Percentiles rank a stretch among this genome's conserved stretches.
phyloP scores from a whole-genome alignment of 2,113 vertebrate species.

The Dunckerocampus dactyliophorus region DNA sequence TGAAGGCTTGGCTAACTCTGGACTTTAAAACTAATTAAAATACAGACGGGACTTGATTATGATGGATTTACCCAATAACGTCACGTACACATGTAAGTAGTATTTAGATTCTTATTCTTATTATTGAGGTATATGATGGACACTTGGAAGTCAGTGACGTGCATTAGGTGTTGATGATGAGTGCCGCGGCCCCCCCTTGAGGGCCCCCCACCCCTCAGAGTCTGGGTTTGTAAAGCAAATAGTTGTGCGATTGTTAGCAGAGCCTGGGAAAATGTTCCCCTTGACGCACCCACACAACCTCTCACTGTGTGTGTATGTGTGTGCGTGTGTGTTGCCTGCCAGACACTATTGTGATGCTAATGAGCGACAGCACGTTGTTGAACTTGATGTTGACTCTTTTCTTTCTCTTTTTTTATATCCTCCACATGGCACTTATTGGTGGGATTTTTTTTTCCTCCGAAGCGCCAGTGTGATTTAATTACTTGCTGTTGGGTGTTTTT shows the following conservation, averaged over 20 bases:
- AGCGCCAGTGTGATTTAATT: slow-evolving; percentile 75
- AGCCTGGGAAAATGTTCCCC: slow-evolving; percentile 84
- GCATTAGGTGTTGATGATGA: slow-evolving; percentile 38
- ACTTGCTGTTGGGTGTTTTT: too few relatives aligned
- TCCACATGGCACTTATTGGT: slow-evolving; percentile 64
- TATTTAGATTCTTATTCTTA: neutral
- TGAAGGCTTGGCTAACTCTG: slow-evolving; percentile 15
- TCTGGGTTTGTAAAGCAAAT: slow-evolving; percentile 77
- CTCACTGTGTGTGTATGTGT: slow-evolving; percentile 56
- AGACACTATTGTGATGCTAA: slow-evolving; percentile 88
- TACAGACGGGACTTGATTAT: neutral
- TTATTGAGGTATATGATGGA: neutral
- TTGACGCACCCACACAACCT: slow-evolving; percentile 73
- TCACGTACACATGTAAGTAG: neutral
- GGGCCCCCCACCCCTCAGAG: slow-evolving; percentile 58
- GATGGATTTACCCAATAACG: slow-evolving; percentile 2
- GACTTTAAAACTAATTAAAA: slow-evolving; percentile 29
- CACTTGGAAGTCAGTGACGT: neutral
- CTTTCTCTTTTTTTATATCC: slow-evolving; percentile 65
- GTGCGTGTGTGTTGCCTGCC: slow-evolving; percentile 51
- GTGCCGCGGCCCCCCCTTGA: slow-evolving; percentile 61
- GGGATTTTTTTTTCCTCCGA: slow-evolving; percentile 61
- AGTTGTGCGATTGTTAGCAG: slow-evolving; percentile 82
- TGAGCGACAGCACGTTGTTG: slow-evolving; percentile 81
- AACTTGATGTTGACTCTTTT: slow-evolving; percentile 92